Base-by-base conservation (phyloP, 2,888 invertebrate genomes). In the Aproaerema taeniolella region DNA sequence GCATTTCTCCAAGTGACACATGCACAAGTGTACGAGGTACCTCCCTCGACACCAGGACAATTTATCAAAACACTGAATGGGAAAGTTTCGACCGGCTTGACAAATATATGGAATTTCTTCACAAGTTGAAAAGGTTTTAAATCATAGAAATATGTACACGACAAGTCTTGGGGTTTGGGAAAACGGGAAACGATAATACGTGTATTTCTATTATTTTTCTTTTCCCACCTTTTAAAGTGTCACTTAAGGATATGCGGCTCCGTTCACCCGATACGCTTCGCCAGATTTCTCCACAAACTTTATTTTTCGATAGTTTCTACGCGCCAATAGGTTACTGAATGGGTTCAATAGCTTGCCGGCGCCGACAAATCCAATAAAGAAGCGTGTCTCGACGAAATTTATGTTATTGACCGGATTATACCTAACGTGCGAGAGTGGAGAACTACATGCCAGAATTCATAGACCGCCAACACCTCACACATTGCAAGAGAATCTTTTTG, bases 361-460 rank as follows among this genome's bases (percentile, higher is more conserved):
- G 69, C 68, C 73, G 77, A 69, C 74, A 72, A 79, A 80, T 78
- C 72, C 76, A 80, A 81, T 82, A 82, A 78, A 77, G 80, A 72
- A 70, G 61, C 69, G 61, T 71, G 73, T 70, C 69, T 71, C 65
- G 58, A 66, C 77, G 67, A 80, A 80, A 80, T 80, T 78, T 81
- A 81, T 81, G 79, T 79, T 80, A 81, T 79, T 81, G 79, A 78
- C 78, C 80, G 75, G 74, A 77, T 80, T 82, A 80, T 79, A 66
- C 60, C 61, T 78, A 80, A 80, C 79, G 74, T 74, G 74, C 61
- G 69, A 73, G 68, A 69, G 62, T 63, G 60, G 62, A 57, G 52
- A 52, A 52, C 53, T 60, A 55, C 53, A 54, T 53, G 54, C 81
- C 76, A 78, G 53, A 33, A 31, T 50, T 55, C 14, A 14, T 8